Evolutionary conservation across 92 coral and sea anemone genomes (phyloP), one percentile per base, ranked within the genome.

Genomic region (Isaurus tuberculatus): DNA sequence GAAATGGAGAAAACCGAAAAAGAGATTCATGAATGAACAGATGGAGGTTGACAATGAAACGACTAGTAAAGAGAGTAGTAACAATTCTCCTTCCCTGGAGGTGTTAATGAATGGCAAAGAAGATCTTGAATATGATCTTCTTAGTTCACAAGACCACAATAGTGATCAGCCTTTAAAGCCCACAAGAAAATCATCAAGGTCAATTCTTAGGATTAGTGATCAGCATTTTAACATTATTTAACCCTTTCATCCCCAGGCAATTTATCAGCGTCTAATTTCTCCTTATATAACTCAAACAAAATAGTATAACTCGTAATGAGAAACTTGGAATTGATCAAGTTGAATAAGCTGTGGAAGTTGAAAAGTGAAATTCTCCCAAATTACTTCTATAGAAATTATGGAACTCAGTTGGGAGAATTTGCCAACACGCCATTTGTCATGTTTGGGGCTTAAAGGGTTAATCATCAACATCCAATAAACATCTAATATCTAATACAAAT

Each of bases 41-140:
- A 79, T 22, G 10, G 57, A 60, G 67, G 80, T 37, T 19, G 57
- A 86, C 31, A 84, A 77, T 37, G 84, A 75, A 31, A 75, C 81
- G 33, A 75, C 67, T 64, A 75, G 46, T 30, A 60, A 67, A 37
- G 74, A 65, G 16, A 40, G 28, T 55, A 26, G 84, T 80, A 75
- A 64, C 53, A 40, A 13, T 80, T 31, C 70, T 8, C 20, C 23
- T 36, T 23, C 68, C 20, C 25, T 77, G 69, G 60, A 89, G 25
- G 60, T 30, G 6, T 23, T 58, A 63, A 90, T 85, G 94, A 81
- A 87, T n/a, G 80, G 90, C 15, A 90, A 85, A 66, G 81, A 79
- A 37, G 97, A 90, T 75, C 97, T 94, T 43, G 86, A 92, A 55
- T 92, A 88, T 49, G 75, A 80, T 70, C 89, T 89, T 37, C 68